phyloP scores from a whole-genome alignment of 1,140 invertebrate genomes.

The Drosophila lini region DNA sequence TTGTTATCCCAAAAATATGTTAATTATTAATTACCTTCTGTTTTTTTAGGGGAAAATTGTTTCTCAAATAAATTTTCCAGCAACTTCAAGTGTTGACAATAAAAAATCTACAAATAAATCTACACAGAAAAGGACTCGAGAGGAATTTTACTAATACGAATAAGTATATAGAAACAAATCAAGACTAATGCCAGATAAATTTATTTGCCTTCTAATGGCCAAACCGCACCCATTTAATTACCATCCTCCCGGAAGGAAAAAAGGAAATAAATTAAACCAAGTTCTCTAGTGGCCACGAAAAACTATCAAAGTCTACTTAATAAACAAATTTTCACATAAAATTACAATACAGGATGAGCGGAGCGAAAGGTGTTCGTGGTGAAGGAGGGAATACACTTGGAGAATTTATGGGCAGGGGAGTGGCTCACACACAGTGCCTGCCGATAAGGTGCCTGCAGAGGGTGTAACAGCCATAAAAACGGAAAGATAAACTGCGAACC shows the following conservation, averaged over 20 bases:
- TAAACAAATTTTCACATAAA: slow-evolving; percentile 84
- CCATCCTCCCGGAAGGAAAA: slow-evolving; percentile 70
- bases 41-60: slow-evolving; percentile 21
- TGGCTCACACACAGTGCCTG: slow-evolving; percentile 42
- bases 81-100: slow-evolving; percentile 54
- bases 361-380: slow-evolving; percentile 21
- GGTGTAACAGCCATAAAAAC: slow-evolving; percentile 60
- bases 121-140: slow-evolving; percentile 10
- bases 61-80: slow-evolving; percentile 49
- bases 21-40: slow-evolving; percentile 73
- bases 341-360: slow-evolving; percentile 57
- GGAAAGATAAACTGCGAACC: slow-evolving; percentile 65
- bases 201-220: slow-evolving; percentile 61
- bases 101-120: slow-evolving; percentile 35
- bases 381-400: slow-evolving; percentile 55
- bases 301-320: slow-evolving; percentile 77
- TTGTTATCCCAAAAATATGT: slow-evolving; percentile 74
- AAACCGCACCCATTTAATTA: slow-evolving; percentile 82
- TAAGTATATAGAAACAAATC: slow-evolving; percentile 73
- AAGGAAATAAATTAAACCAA: slow-evolving; percentile 74
- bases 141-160: slow-evolving; percentile 24
- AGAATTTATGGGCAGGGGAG: slow-evolving; percentile 80
- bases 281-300: slow-evolving; percentile 38
- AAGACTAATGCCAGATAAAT: slow-evolving; percentile 70
- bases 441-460: slow-evolving; percentile 39